Percentiles rank a stretch among this genome's conserved stretches.
These are phyloP conservation scores for Glaucidium brasilianum DNA, from an alignment of 2,113 vertebrate species.

Conservation along the genomic window DNA sequence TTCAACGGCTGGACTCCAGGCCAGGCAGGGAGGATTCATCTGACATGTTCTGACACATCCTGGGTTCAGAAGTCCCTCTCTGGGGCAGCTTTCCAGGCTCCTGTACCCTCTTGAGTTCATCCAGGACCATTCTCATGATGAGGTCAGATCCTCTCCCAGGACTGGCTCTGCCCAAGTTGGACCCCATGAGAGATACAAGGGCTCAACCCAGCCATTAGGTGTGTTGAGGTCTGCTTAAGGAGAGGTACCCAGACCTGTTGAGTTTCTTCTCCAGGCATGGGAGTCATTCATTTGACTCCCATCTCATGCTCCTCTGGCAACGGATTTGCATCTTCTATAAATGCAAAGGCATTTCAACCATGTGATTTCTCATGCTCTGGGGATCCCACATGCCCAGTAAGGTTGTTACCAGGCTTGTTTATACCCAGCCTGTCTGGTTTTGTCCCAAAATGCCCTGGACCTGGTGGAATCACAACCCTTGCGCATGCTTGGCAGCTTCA, in stretches of 20 bases:
- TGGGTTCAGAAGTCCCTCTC: not conserved
- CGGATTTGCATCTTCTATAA: not conserved
- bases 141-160: not conserved
- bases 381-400: not conserved
- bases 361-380: not conserved
- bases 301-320: not conserved
- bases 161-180: accelerated
- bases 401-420: slow-evolving; percentile 10
- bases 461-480: not conserved
- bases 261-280: not conserved
- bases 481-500: not conserved
- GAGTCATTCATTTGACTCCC: not conserved
- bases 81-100: not conserved
- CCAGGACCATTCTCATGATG: accelerated
- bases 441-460: not conserved
- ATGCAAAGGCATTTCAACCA: not conserved
- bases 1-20: not conserved
- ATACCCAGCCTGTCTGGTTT: not conserved
- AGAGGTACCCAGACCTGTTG: not conserved
- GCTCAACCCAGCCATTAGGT: not conserved
- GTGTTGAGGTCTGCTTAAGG: not conserved
- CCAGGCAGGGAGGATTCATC: not conserved
- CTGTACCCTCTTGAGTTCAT: not conserved
- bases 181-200: accelerated
- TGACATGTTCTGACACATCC: not conserved